Evolutionary conservation across 2,888 invertebrate species (phyloP), one percentile per base, ranked within the genome.

Genomic region (Norana najaformis): DNA sequence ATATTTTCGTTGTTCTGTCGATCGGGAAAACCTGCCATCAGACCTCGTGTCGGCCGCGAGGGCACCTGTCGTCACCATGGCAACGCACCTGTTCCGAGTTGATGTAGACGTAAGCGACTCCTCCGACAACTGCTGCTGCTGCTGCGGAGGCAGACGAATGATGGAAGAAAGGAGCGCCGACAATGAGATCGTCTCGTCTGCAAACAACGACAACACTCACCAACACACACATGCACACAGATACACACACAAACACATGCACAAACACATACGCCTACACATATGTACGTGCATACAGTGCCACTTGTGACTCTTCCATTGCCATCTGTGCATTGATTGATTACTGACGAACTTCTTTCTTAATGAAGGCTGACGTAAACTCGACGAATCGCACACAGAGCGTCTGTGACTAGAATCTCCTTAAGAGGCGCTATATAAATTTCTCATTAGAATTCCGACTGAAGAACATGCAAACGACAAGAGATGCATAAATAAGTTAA

Each of bases 131-230:
- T 11, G 69, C 30, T 8, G 69, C 3, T n/a, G 69, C 4, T 30
- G 53, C 5, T 30, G 53, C 4, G 3, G 53, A 53, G 0, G 69
- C 14, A 18, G 41, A 39, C 88, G 36, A 34, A 16, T 47, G 34
- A 23, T 90, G 89, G 94, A 97, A 98, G 95, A 98, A 98, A 4
- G 99, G 99, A 5, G 99, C 98, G 0, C 98, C 97, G 8, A 98
- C 97, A 88, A 98, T 95, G 90, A 98, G 96, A 95, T 98, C 98
- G 92, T 95, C 95, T 92, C 90, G 93, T 3, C 94, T 94, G 92
- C 30, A 92, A 39, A 35, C 8, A 41, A 41, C 34, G 39, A 35
- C 47, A 88, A 38, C 85, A 82, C 1, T 30, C 30, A 35, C 13
- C 85, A 85, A 37, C 35, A 36, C 23, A 53, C 0, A 53, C 5